phyloP scores from a whole-genome alignment of 2,888 invertebrate species.

The Leptinotarsa juncta region DNA sequence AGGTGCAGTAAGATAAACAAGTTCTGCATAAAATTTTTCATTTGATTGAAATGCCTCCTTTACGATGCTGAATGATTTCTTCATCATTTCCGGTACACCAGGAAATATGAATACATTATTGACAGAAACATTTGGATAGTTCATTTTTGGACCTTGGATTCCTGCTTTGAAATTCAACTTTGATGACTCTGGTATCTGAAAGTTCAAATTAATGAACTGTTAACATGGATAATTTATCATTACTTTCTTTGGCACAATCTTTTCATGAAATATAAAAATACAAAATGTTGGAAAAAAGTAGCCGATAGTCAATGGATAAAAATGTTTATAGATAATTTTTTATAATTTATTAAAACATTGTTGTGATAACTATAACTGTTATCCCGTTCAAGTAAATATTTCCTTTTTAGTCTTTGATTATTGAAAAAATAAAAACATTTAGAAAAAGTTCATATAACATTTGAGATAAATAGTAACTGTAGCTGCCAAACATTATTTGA shows the following conservation, averaged over 20 bases:
- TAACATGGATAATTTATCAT: neutral
- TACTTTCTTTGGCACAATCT: neutral
- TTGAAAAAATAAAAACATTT: too few relatives aligned
- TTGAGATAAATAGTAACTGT: too few relatives aligned
- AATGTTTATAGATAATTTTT: too few relatives aligned
- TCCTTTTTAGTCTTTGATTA: too few relatives aligned
- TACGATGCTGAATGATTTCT: constrained; percentile 61
- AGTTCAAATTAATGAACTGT: constrained; percentile 41
- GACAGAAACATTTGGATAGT: constrained; percentile 67
- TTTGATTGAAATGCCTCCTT: constrained; percentile 62
- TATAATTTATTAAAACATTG: too few relatives aligned
- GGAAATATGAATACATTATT: constrained; percentile 78
- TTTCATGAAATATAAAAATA: too few relatives aligned
- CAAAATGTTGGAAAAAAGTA: too few relatives aligned
- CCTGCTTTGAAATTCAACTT: constrained; percentile 64
- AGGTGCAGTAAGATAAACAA: constrained; percentile 65
- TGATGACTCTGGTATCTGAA: constrained; percentile 67
- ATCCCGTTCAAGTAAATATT: too few relatives aligned
- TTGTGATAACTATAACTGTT: too few relatives aligned
- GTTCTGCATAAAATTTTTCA: constrained; percentile 63
- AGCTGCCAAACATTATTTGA: too few relatives aligned
- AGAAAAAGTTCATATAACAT: too few relatives aligned
- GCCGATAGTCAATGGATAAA: too few relatives aligned
- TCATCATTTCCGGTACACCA: constrained; percentile 73
- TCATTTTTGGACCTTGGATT: constrained; percentile 52